These are phyloP conservation scores for Darevskia nairensis DNA, from an alignment of 2,797 vertebrate genomes.

Conservation along the genomic window DNA sequence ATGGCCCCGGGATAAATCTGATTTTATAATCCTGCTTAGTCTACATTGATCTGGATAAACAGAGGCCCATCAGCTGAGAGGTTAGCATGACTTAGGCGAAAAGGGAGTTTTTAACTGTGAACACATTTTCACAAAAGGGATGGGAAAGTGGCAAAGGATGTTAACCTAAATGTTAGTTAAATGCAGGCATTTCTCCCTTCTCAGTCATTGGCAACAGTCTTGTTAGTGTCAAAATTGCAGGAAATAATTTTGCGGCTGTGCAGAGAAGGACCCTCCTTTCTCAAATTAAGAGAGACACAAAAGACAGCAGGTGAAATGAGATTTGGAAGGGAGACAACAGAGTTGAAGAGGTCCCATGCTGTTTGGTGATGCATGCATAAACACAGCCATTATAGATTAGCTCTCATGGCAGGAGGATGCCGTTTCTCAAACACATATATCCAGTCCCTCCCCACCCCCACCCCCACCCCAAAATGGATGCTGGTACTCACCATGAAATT, in stretches of 20 bases:
- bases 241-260: neutral
- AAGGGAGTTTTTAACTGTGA: constrained; percentile 46
- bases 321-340: neutral
- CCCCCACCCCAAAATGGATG: too few species aligned
- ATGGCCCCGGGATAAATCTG: constrained; percentile 68
- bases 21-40: constrained; percentile 75
- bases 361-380: neutral
- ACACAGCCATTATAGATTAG: neutral
- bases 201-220: constrained; percentile 1
- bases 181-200: constrained; percentile 58
- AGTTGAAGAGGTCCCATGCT: neutral
- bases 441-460: too few species aligned
- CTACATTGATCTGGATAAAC: constrained; percentile 72
- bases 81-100: constrained; percentile 50
- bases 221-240: constrained; percentile 1
- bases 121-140: constrained; percentile 20
- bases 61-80: constrained; percentile 42
- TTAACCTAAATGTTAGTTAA: constrained; percentile 28
- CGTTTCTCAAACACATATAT: neutral
- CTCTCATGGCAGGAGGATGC: neutral
- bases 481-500: too few species aligned
- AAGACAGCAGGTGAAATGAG: neutral
- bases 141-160: constrained; percentile 57
- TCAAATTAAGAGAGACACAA: neutral
- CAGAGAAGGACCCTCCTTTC: neutral